phyloP scores from a whole-genome alignment of 2,797 vertebrate species.

The Peromyscus attwateri region DNA sequence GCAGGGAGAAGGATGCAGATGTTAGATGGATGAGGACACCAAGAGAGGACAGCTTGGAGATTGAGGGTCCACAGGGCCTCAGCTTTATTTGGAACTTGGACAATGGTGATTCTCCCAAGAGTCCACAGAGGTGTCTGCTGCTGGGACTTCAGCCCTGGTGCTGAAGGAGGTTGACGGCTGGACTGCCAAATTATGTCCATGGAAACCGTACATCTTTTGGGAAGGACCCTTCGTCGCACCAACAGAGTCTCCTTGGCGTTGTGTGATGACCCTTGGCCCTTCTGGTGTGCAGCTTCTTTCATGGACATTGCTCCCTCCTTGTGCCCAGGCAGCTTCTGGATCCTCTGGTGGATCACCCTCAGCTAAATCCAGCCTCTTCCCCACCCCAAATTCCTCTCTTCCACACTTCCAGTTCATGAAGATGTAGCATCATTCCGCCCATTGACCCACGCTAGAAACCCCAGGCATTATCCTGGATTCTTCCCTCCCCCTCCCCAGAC shows the following conservation, averaged over 20 bases:
- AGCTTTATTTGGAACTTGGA: not conserved
- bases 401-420: not conserved
- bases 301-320: not conserved
- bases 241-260: not conserved
- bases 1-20: not conserved
- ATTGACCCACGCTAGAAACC: constrained; percentile 6
- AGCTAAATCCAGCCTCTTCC: not conserved
- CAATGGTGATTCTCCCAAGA: not conserved
- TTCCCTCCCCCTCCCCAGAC: not conserved
- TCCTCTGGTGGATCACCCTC: not conserved
- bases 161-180: not conserved
- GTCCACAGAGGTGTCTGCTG: not conserved
- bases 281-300: not conserved
- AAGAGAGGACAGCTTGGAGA: not conserved
- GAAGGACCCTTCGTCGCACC: not conserved
- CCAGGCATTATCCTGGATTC: not conserved
- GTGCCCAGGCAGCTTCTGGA: not conserved
- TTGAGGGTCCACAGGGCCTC: not conserved
- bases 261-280: not conserved
- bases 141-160: not conserved
- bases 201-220: not conserved
- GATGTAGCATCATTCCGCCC: not conserved
- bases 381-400: not conserved
- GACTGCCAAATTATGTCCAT: not conserved
- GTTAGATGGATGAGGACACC: not conserved